Evolutionary conservation across 2,113 vertebrate species (phyloP).

Genomic region (Lontra canadensis): DNA sequence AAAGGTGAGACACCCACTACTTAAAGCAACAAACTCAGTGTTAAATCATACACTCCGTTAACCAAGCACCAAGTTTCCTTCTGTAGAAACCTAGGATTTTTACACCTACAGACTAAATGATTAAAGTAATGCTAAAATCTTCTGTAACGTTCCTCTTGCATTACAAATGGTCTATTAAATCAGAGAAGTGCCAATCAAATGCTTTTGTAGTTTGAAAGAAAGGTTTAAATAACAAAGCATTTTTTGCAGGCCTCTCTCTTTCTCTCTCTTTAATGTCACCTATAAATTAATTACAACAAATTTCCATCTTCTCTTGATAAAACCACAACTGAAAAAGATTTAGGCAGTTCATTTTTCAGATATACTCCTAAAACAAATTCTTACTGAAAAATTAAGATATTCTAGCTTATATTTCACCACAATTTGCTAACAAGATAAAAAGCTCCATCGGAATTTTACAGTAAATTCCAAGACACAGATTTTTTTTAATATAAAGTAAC

Average conservation of each 20-base stretch:
- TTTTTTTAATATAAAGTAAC: conserved; percentile 60
- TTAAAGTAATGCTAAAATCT: conserved; percentile 84
- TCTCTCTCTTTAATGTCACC: conserved; percentile 80
- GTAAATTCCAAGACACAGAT: conserved; percentile 78
- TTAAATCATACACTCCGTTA: conserved; percentile 69
- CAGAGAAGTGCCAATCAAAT: conserved; percentile 85
- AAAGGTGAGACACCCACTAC: conserved; percentile 50
- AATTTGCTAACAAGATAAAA: conserved; percentile 71
- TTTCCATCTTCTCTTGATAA: conserved; percentile 79
- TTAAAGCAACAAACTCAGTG: conserved; percentile 63
- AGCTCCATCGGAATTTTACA: conserved; percentile 61
- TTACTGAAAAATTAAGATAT: conserved; percentile 62
- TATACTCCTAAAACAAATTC: conserved; percentile 78
- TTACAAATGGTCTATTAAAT: conserved; percentile 87
- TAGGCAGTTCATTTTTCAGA: conserved; percentile 78
- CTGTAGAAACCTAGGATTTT: conserved; percentile 78
- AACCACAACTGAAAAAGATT: conserved; percentile 79
- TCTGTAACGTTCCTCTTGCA: conserved; percentile 83
- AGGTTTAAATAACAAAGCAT: conserved; percentile 85
- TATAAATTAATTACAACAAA: conserved; percentile 84
- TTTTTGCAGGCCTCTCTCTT: conserved; percentile 80
- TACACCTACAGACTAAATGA: conserved; percentile 84
- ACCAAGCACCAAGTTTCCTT: conserved; percentile 72
- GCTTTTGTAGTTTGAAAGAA: conserved; percentile 83
- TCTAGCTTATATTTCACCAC: conserved; percentile 73